Evolutionary conservation across 37 sponge, comb jelly and placozoan genomes (phyloP), one percentile per base, ranked within the genome.

Genomic region (Petrosia ficiformis): DNA sequence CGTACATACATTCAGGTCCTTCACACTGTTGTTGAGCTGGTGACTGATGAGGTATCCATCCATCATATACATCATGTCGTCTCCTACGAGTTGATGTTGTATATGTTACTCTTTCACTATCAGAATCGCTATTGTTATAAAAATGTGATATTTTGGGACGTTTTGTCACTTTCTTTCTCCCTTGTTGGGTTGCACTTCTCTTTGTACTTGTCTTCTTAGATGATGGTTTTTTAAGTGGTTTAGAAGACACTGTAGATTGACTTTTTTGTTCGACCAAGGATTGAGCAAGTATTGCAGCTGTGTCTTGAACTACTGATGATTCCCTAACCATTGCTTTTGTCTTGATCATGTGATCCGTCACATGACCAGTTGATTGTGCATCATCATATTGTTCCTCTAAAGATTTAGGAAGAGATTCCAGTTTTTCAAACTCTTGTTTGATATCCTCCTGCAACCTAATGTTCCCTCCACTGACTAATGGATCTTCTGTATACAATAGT

Each of bases 1-100:
- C 82, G 58, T 76, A 81, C 35, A 78, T 69, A 72, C 98, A 97
- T 25, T 82, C 88, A 0, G 90, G 95, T 0, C 98, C 98, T 11
- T 65, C 29, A 81, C 98, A 97, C 86, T 95, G 95, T 48, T 14
- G 8, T 14, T 48, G 8, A 43, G 68, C 42, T 10, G 85, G 77
- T 26, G 28, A 6, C 28, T 11, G 5, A n/a, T 24, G 63, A 26
- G 63, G 22, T n/a, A 26, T 5, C 5, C n/a, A 61, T 5, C 11
- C 14, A 24, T 22, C 14, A 8, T 5, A 11, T 5, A n/a, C 28
- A 11, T 11, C 5, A 5, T 5, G 5, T 29, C 63, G 22, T 5
- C 25, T 61, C 63, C 63, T 61, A 5, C 63, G 14, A 5, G 28
- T 61, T 5, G n/a, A 24, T 6, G 28, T 5, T 22, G 25, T 11